phyloP scores from a whole-genome alignment of 2,797 vertebrate genomes.

The Paguma larvata region DNA sequence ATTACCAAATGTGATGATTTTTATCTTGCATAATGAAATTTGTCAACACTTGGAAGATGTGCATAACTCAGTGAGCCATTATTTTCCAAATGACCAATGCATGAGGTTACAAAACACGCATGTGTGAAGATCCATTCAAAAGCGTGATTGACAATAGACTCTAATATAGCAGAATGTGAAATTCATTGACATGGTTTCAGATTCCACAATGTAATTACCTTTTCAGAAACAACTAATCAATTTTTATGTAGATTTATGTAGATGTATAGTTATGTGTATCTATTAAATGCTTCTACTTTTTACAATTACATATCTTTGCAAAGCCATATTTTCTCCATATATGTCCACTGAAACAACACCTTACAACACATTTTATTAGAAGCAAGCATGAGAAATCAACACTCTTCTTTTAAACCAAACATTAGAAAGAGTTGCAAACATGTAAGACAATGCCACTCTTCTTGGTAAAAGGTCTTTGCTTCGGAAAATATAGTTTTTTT shows the following conservation, averaged over 20 bases:
- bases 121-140: background rate
- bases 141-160: background rate
- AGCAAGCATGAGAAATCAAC: background rate
- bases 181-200: background rate
- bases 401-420: background rate
- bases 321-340: background rate
- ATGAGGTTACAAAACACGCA: background rate
- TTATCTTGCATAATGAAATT: background rate
- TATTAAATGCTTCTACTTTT: background rate
- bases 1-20: background rate
- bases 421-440: background rate
- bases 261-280: background rate
- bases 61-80: background rate
- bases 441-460: background rate
- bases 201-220: background rate
- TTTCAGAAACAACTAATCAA: background rate
- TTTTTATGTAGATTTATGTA: background rate
- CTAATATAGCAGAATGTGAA: background rate
- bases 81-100: background rate
- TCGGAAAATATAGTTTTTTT: slow-evolving; percentile 15
- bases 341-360: background rate
- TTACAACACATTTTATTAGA: background rate
- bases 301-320: background rate
- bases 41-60: background rate
- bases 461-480: background rate